Evolutionary conservation across 2,797 vertebrate species (phyloP).

Genomic region (Lagorchestes hirsutus): DNA sequence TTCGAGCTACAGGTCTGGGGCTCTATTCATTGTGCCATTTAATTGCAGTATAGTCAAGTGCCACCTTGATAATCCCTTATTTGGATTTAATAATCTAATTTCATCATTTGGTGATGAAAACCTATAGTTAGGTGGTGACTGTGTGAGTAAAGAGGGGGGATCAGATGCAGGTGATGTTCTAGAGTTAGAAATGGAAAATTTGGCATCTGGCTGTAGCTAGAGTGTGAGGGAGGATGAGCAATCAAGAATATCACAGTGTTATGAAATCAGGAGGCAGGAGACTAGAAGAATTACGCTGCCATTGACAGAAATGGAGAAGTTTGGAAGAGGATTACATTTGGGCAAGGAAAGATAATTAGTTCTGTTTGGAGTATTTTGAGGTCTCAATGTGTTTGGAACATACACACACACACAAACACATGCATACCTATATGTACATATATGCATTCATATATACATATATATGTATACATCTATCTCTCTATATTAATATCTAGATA

Average conservation of each 20-base stretch:
- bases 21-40: not conserved
- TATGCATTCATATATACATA: no score
- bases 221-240: not conserved
- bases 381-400: not conserved
- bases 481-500: no score
- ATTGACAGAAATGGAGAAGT: not conserved
- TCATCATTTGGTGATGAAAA: not conserved
- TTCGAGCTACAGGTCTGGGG: not conserved
- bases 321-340: not conserved
- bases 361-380: not conserved
- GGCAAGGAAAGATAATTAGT: no score
- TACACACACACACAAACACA: no score
- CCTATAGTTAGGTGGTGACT: not conserved
- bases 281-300: not conserved
- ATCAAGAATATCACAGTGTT: not conserved
- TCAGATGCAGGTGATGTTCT: not conserved
- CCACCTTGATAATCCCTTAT: not conserved
- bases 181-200: not conserved
- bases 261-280: not conserved
- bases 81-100: not conserved
- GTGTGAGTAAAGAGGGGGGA: not conserved
- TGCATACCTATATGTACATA: no score
- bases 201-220: not conserved
- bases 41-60: not conserved
- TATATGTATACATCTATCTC: no score